Percentiles rank a stretch among this genome's conserved stretches.
Conservation (phyloP, 2,113 vertebrate species). For the Cavia porcellus region DNA sequence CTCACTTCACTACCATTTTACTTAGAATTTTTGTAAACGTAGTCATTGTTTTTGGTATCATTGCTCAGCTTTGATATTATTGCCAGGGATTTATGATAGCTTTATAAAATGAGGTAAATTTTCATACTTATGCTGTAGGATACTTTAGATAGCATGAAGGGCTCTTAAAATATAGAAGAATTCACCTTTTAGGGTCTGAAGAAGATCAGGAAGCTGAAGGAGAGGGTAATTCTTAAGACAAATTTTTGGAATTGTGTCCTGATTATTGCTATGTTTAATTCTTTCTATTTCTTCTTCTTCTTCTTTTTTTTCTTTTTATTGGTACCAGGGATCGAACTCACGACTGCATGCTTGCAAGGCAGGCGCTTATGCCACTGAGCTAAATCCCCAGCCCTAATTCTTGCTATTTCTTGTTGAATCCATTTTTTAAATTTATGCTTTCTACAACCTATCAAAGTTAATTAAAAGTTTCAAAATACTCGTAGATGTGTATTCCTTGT, state of each 20-base stretch:
- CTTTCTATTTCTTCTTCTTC: too few relatives aligned
- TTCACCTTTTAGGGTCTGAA: neutral
- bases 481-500: neutral
- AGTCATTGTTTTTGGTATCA: neutral
- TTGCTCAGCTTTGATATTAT: conserved; percentile 11
- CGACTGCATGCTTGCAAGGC: too few relatives aligned
- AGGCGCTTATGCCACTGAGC: too few relatives aligned
- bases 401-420: neutral
- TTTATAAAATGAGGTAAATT: neutral
- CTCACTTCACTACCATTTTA: neutral
- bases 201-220: neutral
- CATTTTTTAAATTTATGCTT: conserved; percentile 10
- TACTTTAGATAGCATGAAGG: neutral
- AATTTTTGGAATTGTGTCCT: neutral
- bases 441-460: conserved; percentile 36
- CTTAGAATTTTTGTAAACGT: conserved; percentile 44
- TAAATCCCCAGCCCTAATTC: too few relatives aligned
- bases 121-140: neutral
- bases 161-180: conserved; percentile 4
- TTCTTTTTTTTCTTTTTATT: too few relatives aligned
- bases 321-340: too few relatives aligned
- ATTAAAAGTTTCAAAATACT: neutral
- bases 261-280: neutral
- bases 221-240: neutral
- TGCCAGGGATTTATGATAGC: conserved; percentile 17